Evolutionary conservation across 2,888 invertebrate genomes (phyloP), one percentile per base, ranked within the genome.

Genomic region (Oscheius myriophilus): DNA sequence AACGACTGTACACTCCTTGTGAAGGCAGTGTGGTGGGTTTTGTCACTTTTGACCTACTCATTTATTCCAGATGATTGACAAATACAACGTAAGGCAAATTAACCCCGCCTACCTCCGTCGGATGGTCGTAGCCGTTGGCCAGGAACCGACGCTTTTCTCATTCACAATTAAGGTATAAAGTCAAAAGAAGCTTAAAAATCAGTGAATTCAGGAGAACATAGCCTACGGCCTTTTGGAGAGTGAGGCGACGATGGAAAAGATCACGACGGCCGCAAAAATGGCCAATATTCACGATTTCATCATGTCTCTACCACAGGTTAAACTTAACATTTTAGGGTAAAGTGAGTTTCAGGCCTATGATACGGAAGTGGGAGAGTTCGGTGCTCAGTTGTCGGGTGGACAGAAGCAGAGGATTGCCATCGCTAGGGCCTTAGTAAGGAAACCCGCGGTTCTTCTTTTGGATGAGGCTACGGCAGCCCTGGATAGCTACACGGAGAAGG

Each of bases 381-480:
- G 92, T 0, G 91, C 92, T 0, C 92, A 93, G 80, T 87, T 93
- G 58, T 92, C 92, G 0, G 94, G 94, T 21, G 94, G 94, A 0
- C 94, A 94, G 88, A 94, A 94, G 86, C 94, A 94, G 86, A 89
- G 94, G 67, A 92, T 94, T 57, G 93, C 93, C 16, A 93, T 94
- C 69, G 93, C 93, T 0, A 88, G 93, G 55, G 93, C 93, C 0
- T 86, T 94, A 63, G 91, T 93, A 0, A 76, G 78, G 59, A 81
- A 84, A 54, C 84, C 84, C 39, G 77, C 73, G 21, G 76, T 84
- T 45, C 73, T 84, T 23, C 72, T 84, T 23, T 70, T 84, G 21
- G 84, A 84, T 67, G 84, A 84, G 68, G 84, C 84, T 9, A 84
- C 84, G 7, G 82, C 84, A 0, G 83, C 83, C 4, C 61, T 84